phyloP scores from a whole-genome alignment of 2,888 invertebrate genomes.

The Dicranocentrus wangi region DNA sequence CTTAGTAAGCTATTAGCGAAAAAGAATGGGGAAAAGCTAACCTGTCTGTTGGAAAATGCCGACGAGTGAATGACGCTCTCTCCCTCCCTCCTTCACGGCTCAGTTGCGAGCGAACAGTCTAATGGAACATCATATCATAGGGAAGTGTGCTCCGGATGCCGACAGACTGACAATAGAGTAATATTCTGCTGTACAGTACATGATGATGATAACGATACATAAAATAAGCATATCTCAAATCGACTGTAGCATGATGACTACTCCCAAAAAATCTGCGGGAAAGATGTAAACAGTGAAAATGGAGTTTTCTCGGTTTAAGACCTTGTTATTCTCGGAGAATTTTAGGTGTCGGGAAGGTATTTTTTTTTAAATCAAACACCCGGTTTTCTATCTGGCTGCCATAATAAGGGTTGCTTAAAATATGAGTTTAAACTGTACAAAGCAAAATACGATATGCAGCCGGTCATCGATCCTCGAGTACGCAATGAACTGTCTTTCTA shows the following conservation, averaged over 20 bases:
- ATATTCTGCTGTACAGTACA: conserved; percentile 13
- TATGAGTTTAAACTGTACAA: neutral
- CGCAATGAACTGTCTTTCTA: no score
- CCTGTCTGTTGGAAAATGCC: conserved; percentile 26
- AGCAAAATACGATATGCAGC: neutral
- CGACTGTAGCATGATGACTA: neutral
- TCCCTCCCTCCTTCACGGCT: conserved; percentile 35
- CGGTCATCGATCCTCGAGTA: no score
- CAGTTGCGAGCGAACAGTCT: conserved; percentile 46
- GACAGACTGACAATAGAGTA: conserved; percentile 37
- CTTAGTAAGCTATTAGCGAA: conserved; percentile 38
- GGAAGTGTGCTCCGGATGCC: conserved; percentile 48
- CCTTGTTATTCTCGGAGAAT: neutral
- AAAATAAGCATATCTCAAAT: conserved; percentile 21
- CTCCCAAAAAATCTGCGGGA: neutral
- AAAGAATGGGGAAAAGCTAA: conserved; percentile 35
- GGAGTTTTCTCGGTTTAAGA: conserved; percentile 1
- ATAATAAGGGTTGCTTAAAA: neutral
- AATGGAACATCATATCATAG: conserved; percentile 25
- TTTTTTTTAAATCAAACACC: neutral
- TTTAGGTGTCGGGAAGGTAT: neutral
- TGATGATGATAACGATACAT: conserved; percentile 26
- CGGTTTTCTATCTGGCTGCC: neutral
- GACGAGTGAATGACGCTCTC: conserved; percentile 20
- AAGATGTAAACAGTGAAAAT: no score